Evolutionary conservation across 1,140 invertebrate genomes (phyloP), one percentile per base, ranked within the genome.

Genomic region (Tetragnatha versicolor): DNA sequence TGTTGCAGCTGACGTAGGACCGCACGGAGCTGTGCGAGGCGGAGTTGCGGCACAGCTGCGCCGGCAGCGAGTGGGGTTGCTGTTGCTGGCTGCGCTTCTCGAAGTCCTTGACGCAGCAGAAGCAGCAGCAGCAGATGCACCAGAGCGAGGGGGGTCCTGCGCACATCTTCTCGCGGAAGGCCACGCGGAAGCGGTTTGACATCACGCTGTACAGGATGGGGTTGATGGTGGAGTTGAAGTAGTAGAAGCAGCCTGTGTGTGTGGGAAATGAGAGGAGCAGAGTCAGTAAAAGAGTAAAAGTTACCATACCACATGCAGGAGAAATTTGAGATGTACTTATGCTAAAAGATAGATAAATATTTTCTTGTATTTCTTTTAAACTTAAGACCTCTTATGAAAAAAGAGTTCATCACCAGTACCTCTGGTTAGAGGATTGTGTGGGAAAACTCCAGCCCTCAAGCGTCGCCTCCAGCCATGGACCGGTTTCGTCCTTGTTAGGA

Each of bases 191-290:
- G 17, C 83, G 63, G 42, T 81, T 84, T 3, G 83, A 84, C 82
- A 84, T 82, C 3, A 84, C 81, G 60, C 83, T 84, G 75, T 84
- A 84, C 31, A 84, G 73, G 39, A 84, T 80, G 27, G 83, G 83
- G 78, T 84, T 84, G 47, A 84, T 80, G 14, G 83, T 84, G 14
- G 82, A 82, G 65, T 84, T 84, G n/a, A 84, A 73, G 45, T 84
- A 84, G 63, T 83, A 84, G 25, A 84, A 81, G 51, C 82, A 84
- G 35, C 83, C 83, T 84, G 65, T 2, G 22, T 20, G n/a, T 0
- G 53, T 7, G 31, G 22, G 39, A 68, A n/a, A n/a, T n/a, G n/a
- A n/a, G n/a, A n/a, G n/a, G n/a, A n/a, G n/a, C n/a, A n/a, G n/a
- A n/a, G n/a, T n/a, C n/a, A n/a, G n/a, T n/a, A n/a, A n/a, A n/a